These are phyloP conservation scores for Hedya salicella DNA, from an alignment of 2,888 invertebrate species.

Conservation along the genomic window DNA sequence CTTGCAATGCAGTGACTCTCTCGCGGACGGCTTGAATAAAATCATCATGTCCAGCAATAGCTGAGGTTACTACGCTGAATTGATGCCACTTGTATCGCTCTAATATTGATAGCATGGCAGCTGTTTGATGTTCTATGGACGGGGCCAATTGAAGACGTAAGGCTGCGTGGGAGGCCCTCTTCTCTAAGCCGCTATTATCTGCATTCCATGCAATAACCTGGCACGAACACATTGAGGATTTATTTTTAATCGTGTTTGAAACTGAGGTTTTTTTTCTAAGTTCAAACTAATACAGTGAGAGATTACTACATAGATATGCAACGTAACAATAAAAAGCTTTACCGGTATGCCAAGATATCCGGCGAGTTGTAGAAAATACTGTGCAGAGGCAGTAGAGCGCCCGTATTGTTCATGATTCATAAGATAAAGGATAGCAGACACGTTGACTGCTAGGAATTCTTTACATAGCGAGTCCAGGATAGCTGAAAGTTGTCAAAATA, in stretches of 20 bases:
- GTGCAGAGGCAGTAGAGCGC: conserved; percentile 96
- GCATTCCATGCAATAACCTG: conserved; percentile 98
- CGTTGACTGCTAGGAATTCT: conserved; percentile 94
- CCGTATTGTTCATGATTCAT: conserved; percentile 98
- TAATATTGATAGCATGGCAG: conserved; percentile 97
- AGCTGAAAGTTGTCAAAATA: conserved; percentile 85
- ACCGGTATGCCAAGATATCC: conserved; percentile 97
- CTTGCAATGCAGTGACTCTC: conserved; percentile 93
- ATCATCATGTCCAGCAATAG: conserved; percentile 97
- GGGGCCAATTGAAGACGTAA: conserved; percentile 97
- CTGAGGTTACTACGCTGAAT: conserved; percentile 96
- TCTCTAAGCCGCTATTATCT: conserved; percentile 95
- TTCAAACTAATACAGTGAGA: conserved; percentile 37
- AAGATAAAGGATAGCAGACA: conserved; percentile 96
- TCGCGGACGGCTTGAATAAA: conserved; percentile 97
- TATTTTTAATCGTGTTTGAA: background rate
- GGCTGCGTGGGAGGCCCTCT: conserved; percentile 93
- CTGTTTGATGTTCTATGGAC: conserved; percentile 97
- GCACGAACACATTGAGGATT: conserved; percentile 17
- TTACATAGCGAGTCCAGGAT: conserved; percentile 95
- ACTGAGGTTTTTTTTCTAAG: background rate
- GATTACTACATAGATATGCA: conserved; percentile 44
- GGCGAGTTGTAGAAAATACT: conserved; percentile 96
- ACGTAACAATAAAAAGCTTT: conserved; percentile 62
- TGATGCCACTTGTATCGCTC: conserved; percentile 98